phyloP scores from a whole-genome alignment of 2,797 vertebrate genomes.

The Sebastes hubbsi region DNA sequence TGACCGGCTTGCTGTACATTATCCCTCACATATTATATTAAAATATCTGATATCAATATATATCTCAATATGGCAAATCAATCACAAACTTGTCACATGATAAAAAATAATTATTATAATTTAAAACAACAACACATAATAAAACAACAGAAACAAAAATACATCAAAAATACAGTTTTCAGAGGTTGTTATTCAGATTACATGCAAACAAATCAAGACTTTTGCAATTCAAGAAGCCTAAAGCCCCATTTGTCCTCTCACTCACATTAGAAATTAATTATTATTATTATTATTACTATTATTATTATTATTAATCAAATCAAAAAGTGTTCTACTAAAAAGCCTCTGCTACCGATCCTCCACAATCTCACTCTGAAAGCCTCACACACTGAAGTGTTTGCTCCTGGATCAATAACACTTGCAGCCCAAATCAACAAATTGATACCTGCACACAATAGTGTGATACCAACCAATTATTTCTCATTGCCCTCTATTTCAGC shows the following conservation, averaged over 20 bases:
- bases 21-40: not conserved
- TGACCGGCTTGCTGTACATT: too few species aligned
- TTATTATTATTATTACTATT: not conserved
- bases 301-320: not conserved
- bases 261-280: not conserved
- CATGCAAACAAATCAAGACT: not conserved
- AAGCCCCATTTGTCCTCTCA: not conserved
- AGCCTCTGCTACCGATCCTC: not conserved
- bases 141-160: not conserved
- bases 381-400: not conserved
- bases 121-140: too few species aligned
- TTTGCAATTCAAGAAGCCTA: not conserved
- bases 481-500: slow-evolving; percentile 20
- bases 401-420: not conserved
- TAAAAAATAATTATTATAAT: not conserved
- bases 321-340: not conserved
- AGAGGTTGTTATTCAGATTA: not conserved
- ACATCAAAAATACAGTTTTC: not conserved
- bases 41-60: not conserved
- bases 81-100: not conserved
- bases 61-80: not conserved
- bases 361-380: not conserved
- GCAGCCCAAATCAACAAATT: slow-evolving; percentile 1
- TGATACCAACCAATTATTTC: slow-evolving; percentile 13
- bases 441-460: slow-evolving; percentile 7